phyloP scores from a whole-genome alignment of 2,888 invertebrate species.

The Endotricha flammealis region DNA sequence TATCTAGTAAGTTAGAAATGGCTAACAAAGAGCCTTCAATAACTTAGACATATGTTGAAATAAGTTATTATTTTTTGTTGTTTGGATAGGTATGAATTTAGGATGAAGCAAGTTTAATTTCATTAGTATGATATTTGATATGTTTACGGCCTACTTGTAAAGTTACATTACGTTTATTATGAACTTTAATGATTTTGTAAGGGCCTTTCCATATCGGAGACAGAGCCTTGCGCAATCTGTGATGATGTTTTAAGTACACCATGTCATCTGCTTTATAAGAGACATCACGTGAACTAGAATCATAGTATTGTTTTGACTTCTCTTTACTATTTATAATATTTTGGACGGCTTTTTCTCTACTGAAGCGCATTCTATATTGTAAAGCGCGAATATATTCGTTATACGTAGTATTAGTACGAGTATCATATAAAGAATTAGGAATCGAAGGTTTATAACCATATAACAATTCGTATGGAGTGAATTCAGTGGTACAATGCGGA shows the following conservation, averaged over 20 bases:
- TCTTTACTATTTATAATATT: slow-evolving; percentile 7
- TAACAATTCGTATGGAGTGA: too few relatives aligned
- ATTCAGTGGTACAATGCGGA: too few relatives aligned
- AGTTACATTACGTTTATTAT: slow-evolving; percentile 21
- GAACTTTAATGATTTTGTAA: slow-evolving; percentile 23
- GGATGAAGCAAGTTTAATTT: slow-evolving; percentile 15
- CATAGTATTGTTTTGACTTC: slow-evolving; percentile 4
- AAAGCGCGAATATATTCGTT: slow-evolving; percentile 27
- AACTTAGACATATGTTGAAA: too few relatives aligned
- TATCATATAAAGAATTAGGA: too few relatives aligned
- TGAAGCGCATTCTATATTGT: slow-evolving; percentile 21
- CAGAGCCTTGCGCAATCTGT: slow-evolving; percentile 11
- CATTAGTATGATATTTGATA: slow-evolving; percentile 12
- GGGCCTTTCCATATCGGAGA: slow-evolving; percentile 28
- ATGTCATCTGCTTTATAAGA: slow-evolving; percentile 12
- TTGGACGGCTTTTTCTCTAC: background rate
- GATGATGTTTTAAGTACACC: slow-evolving; percentile 12
- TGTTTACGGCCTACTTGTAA: slow-evolving; percentile 9
- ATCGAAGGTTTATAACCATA: too few relatives aligned
- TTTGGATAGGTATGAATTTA: too few relatives aligned
- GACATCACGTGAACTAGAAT: slow-evolving; percentile 2
- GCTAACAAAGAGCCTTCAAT: too few relatives aligned
- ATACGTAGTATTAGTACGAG: too few relatives aligned
- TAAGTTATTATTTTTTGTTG: too few relatives aligned
- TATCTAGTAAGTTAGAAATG: too few relatives aligned